Base-by-base conservation (phyloP, 2,797 vertebrate genomes). In the Typhlichthys subterraneus region DNA sequence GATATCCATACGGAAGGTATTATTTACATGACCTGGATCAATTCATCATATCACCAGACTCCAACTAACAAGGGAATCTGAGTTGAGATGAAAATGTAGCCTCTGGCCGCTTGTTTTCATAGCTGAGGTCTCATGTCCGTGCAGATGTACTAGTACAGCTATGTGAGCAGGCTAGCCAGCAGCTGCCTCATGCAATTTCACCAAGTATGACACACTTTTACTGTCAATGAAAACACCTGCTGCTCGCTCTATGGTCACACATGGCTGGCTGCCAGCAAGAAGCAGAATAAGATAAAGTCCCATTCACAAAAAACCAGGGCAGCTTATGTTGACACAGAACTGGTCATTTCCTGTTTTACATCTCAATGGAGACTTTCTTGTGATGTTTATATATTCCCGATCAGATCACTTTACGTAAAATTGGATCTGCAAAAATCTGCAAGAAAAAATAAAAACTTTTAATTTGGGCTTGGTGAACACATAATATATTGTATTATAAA, bases 241-340 rank as follows among this genome's bases (percentile, higher is more conserved):
- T 70, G 59, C 57, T 53, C 66, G 61, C 10, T 56, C 11, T 33
- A 50, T 42, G 57, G 58, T 60, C 76, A 70, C 73, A 77, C 74
- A 60, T 75, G 74, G 42, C 15, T 19, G 23, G 15, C 52, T 53
- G 52, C 15, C 17, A 53, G 15, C 17, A 2, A 12, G 9, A 53
- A 17, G 4, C 4, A 50, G n/a, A 50, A 7, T 5, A 13, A 50
- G 48, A 50, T 13, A 50, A n/a, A 50, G 48, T 38, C 73, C 76
- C 70, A 71, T 73, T 79, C 65, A 69, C 57, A 23, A 23, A 58
- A 71, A 76, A 69, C 60, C 68, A 65, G 76, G 73, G 57, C 68
- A 76, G 73, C 55, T 73, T 61, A 68, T 59, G 67, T 47, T 63
- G 69, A 58, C 61, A 65, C 53, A 61, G 48, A 59, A 12, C n/a